Evolutionary conservation across 2,797 vertebrate genomes (phyloP).

Genomic region (Dryobates pubescens): DNA sequence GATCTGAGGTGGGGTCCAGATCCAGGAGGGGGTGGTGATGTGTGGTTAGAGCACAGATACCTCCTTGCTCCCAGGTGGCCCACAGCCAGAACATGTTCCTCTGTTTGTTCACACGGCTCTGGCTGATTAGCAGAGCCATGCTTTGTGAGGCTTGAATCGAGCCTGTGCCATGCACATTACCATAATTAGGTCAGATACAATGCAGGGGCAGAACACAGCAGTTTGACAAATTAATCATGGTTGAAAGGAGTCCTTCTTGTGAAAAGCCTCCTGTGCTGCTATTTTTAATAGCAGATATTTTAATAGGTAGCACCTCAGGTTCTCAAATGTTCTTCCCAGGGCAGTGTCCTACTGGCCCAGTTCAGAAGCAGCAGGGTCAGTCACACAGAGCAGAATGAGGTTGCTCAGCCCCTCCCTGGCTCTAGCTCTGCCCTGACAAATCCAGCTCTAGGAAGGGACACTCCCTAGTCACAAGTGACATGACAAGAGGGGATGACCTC

Average conservation of each 20-base stretch:
- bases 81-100: not conserved
- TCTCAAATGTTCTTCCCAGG: not conserved
- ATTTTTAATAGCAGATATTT: not conserved
- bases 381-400: not conserved
- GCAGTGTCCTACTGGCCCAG: rapidly evolving
- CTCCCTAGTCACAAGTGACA: too few relatives aligned
- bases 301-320: not conserved
- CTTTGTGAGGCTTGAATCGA: not conserved
- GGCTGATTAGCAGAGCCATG: not conserved
- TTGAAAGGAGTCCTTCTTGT: not conserved
- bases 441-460: not conserved
- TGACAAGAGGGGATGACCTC: too few relatives aligned
- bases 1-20: not conserved
- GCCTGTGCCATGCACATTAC: not conserved
- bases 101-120: not conserved
- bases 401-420: rapidly evolving
- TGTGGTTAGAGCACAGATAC: not conserved
- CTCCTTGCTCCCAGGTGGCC: not conserved
- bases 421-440: not conserved
- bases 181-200: conserved; percentile 38
- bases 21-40: rapidly evolving
- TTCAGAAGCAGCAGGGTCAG: rapidly evolving
- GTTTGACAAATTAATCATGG: conserved; percentile 24
- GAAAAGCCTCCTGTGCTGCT: not conserved
- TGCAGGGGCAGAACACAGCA: conserved; percentile 34